A percentile compares a stretch with the other conserved stretches of the same genome.
Conservation (phyloP, 2,113 vertebrate genomes). For the Tetraodon nigroviridis region DNA sequence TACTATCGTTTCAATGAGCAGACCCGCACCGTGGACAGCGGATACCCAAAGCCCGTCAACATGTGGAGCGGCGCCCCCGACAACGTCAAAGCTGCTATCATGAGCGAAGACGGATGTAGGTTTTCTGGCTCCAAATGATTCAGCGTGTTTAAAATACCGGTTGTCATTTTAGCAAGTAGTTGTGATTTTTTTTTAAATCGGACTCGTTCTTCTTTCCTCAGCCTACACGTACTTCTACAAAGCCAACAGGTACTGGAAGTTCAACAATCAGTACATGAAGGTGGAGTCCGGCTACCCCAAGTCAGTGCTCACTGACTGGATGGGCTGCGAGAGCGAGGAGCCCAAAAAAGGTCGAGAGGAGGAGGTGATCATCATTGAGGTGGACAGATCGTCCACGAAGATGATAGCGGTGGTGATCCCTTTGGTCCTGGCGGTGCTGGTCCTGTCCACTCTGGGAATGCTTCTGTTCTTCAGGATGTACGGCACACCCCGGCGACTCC, state of each 20-base stretch:
- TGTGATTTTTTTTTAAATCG: background rate
- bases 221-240: conserved; percentile 91
- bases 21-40: conserved; percentile 75
- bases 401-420: conserved; percentile 78
- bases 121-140: background rate
- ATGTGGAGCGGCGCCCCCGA: conserved; percentile 86
- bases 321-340: conserved; percentile 79
- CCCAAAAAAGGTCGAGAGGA: conserved; percentile 71
- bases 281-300: conserved; percentile 88
- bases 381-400: conserved; percentile 56
- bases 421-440: conserved; percentile 78
- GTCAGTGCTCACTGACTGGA: conserved; percentile 84
- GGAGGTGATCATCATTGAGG: conserved; percentile 81
- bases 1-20: conserved; percentile 88
- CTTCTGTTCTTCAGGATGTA: conserved; percentile 85
- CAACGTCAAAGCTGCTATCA: conserved; percentile 80
- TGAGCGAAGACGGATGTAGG: conserved; percentile 85
- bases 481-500: conserved; percentile 84
- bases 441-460: conserved; percentile 77
- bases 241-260: conserved; percentile 91
- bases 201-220: conserved; percentile 41
- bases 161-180: background rate
- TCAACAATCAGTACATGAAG: conserved; percentile 88
- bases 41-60: conserved; percentile 84
- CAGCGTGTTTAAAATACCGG: too few species aligned